Conservation (phyloP, 2,113 vertebrate genomes). For the Bos javanicus region DNA sequence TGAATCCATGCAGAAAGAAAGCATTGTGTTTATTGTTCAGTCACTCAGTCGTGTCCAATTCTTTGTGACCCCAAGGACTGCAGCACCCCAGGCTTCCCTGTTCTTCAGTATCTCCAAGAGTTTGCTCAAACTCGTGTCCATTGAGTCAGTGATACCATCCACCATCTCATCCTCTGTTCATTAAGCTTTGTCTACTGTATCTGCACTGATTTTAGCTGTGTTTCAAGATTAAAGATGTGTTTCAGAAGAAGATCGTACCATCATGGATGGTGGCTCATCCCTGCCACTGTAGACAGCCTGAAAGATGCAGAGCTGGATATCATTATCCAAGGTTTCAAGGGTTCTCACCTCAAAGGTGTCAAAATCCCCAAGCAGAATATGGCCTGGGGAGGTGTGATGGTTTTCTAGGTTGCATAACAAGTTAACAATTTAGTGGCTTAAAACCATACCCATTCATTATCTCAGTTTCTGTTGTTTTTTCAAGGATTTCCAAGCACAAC, state of each 20-base stretch:
- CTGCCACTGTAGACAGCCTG: neutral
- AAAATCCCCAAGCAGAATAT: neutral
- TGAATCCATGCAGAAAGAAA: neutral
- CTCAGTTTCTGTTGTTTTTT: neutral
- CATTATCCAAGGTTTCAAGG: neutral
- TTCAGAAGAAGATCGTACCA: neutral
- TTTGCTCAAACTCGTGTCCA: neutral
- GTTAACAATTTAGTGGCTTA: neutral
- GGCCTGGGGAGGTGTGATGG: neutral
- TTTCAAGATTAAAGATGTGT: neutral
- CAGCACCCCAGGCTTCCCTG: neutral
- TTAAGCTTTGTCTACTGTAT: neutral
- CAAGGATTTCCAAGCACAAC: neutral
- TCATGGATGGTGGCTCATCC: accelerated
- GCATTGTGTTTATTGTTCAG: neutral
- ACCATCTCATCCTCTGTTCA: neutral
- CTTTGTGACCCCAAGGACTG: neutral
- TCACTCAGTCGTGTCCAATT: accelerated
- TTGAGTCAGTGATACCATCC: neutral
- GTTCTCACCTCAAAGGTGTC: neutral
- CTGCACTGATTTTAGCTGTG: neutral
- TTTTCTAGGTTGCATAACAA: neutral
- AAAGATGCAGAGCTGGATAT: neutral
- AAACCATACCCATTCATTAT: neutral
- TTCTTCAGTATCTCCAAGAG: neutral